Evolutionary conservation across 2,888 invertebrate genomes (phyloP).

Genomic region (Rotaria macrura): DNA sequence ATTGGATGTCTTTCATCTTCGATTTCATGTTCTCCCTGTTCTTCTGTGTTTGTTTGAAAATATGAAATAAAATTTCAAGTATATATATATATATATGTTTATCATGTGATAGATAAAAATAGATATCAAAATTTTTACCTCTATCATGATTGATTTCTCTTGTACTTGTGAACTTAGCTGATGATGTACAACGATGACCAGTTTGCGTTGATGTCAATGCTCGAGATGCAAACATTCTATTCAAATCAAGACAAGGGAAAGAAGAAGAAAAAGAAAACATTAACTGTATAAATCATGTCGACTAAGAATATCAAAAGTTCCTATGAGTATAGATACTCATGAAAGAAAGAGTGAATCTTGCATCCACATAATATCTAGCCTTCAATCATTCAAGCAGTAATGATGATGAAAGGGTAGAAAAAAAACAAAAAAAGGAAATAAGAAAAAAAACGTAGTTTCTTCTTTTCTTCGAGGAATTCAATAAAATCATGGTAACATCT

Average conservation of each 20-base stretch:
- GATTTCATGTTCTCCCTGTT: background rate
- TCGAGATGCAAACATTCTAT: conserved; percentile 4
- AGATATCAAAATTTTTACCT: background rate
- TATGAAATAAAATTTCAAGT: too few species aligned
- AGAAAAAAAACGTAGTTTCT: background rate
- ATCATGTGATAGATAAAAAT: too few species aligned
- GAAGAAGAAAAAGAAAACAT: too few species aligned
- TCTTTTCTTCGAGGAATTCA: background rate
- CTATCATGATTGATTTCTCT: background rate
- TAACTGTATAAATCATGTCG: background rate
- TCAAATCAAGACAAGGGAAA: background rate
- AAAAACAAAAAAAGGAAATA: background rate
- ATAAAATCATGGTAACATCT: background rate
- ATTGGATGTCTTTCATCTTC: background rate
- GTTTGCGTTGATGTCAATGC: background rate
- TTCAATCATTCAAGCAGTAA: background rate
- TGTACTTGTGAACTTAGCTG: background rate
- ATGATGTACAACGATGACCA: background rate
- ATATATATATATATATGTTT: too few species aligned
- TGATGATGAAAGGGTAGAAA: background rate
- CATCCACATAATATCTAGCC: background rate
- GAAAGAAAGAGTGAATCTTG: background rate
- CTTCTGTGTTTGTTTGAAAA: too few species aligned
- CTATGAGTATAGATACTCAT: background rate
- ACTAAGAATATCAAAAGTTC: background rate